A percentile compares a stretch with the other conserved stretches of the same genome.
phyloP scores from a whole-genome alignment of 2,888 invertebrate species.

The Patella caerulea region DNA sequence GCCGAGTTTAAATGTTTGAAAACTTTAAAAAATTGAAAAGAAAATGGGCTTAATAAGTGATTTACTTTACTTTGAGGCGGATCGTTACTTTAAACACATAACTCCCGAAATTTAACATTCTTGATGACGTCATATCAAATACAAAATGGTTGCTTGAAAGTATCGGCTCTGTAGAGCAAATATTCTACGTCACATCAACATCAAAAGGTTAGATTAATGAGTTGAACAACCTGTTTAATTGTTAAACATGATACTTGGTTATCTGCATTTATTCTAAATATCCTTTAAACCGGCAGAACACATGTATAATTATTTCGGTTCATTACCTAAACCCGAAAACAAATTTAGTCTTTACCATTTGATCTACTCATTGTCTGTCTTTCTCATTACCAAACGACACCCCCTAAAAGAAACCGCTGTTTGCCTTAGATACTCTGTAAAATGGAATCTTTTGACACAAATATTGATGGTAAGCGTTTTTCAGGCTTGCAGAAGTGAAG shows the following conservation, averaged over 20 bases:
- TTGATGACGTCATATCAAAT: conserved; percentile 1
- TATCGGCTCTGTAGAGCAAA: not conserved
- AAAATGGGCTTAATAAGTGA: too few species aligned
- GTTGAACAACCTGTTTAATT: conserved; percentile 6
- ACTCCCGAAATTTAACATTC: not conserved
- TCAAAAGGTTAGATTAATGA: conserved; percentile 1
- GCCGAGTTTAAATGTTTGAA: too few species aligned
- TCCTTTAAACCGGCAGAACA: not conserved
- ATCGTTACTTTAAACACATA: too few species aligned
- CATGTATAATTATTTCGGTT: conserved; percentile 6
- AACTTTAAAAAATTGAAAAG: too few species aligned
- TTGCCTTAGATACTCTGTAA: not conserved
- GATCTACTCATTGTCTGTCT: conserved; percentile 2
- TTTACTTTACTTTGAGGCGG: too few species aligned
- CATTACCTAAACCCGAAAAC: conserved; percentile 5
- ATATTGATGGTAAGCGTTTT: conserved; percentile 9
- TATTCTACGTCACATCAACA: not conserved
- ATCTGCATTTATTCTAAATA: conserved; percentile 2
- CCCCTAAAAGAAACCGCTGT: conserved; percentile 3
- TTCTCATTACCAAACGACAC: conserved; percentile 10
- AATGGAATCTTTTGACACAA: conserved; percentile 12
- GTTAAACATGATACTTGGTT: conserved; percentile 2
- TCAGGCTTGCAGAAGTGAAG: not conserved
- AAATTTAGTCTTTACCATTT: conserved; percentile 5
- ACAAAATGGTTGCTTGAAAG: not conserved